These are phyloP conservation scores for Mormyrops boulengeri DNA, from an alignment of 2,797 vertebrate species.

Conservation along the genomic window DNA sequence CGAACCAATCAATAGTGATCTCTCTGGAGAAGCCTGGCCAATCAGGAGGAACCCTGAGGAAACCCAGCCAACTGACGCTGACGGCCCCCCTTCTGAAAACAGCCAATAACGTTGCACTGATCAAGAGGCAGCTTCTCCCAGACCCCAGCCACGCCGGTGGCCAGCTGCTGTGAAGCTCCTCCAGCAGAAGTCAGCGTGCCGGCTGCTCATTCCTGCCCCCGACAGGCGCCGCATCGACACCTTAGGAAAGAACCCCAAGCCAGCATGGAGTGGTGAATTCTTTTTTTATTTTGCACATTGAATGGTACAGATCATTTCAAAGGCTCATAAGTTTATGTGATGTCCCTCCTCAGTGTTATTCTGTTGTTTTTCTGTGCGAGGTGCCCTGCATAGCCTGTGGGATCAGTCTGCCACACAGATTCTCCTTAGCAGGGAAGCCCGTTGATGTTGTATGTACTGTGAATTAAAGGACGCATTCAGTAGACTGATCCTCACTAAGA, in stretches of 20 bases:
- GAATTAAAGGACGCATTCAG: conserved; percentile 3
- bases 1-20: conserved; percentile 62
- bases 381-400: background rate
- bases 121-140: background rate
- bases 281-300: conserved; percentile 9
- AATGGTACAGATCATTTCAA: conserved; percentile 4
- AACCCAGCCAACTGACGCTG: conserved; percentile 39
- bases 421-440: background rate
- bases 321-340: background rate
- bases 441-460: background rate
- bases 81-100: conserved; percentile 51
- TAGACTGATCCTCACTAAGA: background rate
- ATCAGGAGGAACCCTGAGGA: conserved; percentile 20
- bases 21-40: conserved; percentile 7
- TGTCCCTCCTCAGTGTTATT: conserved; percentile 14
- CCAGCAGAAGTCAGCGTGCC: background rate
- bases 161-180: background rate
- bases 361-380: conserved; percentile 12
- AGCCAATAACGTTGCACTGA: background rate
- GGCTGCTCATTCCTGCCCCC: background rate
- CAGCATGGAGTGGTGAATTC: background rate
- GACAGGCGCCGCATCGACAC: background rate
- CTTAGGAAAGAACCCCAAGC: background rate
- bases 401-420: background rate
- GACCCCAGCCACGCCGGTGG: background rate